Evolutionary conservation across 2,888 invertebrate species (phyloP).

Genomic region (Agriopis aurantiaria): DNA sequence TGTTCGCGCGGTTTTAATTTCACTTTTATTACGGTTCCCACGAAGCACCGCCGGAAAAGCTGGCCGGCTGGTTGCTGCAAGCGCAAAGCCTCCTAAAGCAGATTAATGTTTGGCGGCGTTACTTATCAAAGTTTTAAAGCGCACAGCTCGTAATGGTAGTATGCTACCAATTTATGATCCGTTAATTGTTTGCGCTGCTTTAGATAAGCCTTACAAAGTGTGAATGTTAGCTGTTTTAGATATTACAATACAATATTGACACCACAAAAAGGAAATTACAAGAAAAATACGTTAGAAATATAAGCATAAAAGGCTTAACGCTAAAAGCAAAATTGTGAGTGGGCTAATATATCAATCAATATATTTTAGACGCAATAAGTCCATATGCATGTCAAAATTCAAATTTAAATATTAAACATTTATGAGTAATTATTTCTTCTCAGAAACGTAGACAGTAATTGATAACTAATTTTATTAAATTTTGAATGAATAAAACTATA

Average conservation of each 20-base stretch:
- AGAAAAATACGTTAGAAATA: background rate
- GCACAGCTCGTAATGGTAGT: conserved; percentile 63
- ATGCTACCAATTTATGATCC: conserved; percentile 72
- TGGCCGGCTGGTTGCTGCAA: conserved; percentile 49
- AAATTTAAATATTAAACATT: background rate
- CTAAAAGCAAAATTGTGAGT: too few relatives aligned
- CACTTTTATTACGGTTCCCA: conserved; percentile 69
- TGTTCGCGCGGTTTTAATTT: conserved; percentile 70
- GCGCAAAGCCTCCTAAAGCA: conserved; percentile 46
- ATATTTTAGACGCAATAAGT: too few relatives aligned
- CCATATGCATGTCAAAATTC: too few relatives aligned
- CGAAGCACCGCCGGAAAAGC: conserved; percentile 57
- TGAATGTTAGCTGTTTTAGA: conserved; percentile 44
- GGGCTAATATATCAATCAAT: too few relatives aligned
- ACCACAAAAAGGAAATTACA: conserved; percentile 4
- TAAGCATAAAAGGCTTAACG: too few relatives aligned
- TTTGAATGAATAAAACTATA: background rate
- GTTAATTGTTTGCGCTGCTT: conserved; percentile 77
- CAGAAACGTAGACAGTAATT: background rate
- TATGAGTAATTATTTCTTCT: background rate
- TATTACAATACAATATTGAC: background rate
- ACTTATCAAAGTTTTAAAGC: conserved; percentile 60
- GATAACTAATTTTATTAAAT: background rate
- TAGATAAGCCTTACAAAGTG: conserved; percentile 76
- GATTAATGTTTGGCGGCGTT: conserved; percentile 32